Base-by-base conservation (phyloP, 2,113 vertebrate species). In the Xenopus tropicalis region DNA sequence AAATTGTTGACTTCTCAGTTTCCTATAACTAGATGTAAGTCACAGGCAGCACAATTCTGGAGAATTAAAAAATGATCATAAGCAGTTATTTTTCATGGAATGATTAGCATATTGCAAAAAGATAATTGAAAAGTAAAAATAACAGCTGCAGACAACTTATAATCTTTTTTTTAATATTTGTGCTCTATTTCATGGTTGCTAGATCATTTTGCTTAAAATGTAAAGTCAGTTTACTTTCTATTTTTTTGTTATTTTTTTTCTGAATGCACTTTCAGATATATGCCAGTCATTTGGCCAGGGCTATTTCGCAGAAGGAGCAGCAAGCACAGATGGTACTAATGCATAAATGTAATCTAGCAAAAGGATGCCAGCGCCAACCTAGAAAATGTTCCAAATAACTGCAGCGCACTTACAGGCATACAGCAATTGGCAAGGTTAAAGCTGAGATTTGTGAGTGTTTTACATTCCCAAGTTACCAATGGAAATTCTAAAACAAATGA, bases 321-420 rank as follows among this genome's bases (percentile, higher is more conserved):
- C 86, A 93, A 90, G 95, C 96, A 93, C 96, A 99, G 96, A 98
- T 98, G 97, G 97, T 90, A 88, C 93, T 95, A 97, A 98, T 97
- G 95, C 96, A 98, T 93, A 94, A 95, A 95, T 93, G 91, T 93
- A 93, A 95, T 97, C 93, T 95, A 97, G 96, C 88, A 89, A 93
- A 93, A 94, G 90, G 91, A 93, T 89, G 91, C 91, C 93, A 90
- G 90, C 85, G 90, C 92, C 91, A 92, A 90, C 83, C 88, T 88
- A 85, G 84, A 92, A 86, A 89, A 89, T 87, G 89, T 89, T 95
- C 95, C 95, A 96, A 97, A 94, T 94, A 94, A 90, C 93, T 92
- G 90, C 91, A 89, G 92, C 89, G 90, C 91, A 91, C 92, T 90
- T 90, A 84, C 81, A 91, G 90, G 86, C 84, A 87, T 86, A 84